Evolutionary conservation across 1,140 invertebrate species (phyloP), one percentile per base, ranked within the genome.

Genomic region (Drosophila guanche): DNA sequence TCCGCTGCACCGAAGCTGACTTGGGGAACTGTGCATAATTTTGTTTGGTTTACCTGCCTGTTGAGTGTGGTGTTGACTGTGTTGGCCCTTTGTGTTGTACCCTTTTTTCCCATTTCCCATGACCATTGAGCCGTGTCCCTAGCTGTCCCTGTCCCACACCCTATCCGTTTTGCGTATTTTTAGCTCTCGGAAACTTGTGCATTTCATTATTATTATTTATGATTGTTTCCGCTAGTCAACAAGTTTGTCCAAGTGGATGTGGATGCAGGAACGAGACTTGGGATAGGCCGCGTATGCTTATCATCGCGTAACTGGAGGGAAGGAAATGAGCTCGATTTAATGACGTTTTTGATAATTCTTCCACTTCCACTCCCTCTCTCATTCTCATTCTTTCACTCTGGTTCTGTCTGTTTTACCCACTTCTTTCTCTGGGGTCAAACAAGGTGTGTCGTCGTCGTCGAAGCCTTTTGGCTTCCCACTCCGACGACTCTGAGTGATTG

Each of bases 261-360:
- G 52, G 50, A 20, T 2, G 25, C n/a, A 51, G 25, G 48, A 47
- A 54, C 62, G 50, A 58, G 60, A 53, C 68, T 55, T 61, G 63
- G 62, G 48, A 57, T 59, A 55, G 46, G 48, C 37, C 46, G n/a
- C 22, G 42, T 60, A 45, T 33, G 67, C 62, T 73, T 42, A 29
- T 58, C 74, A 74, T 81, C 62, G 53, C 22, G 53, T 29, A 27
- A 59, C 45, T 47, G 62, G 27, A 14, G 41, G 33, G 51, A 29
- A 76, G 79, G 73, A 81, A 86, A 86, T 81, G 81, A 65, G 73
- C 65, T 75, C 61, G 56, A 86, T 86, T 85, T 75, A 77, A 85
- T 85, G 68, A 85, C 52, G 50, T 70, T 63, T 76, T 58, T 37
- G 72, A 73, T 70, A 60, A 68, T 75, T 61, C 60, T 59, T 63